Percentiles rank a stretch among this genome's conserved stretches.
These are phyloP conservation scores for Bucorvus abyssinicus DNA, from an alignment of 2,797 vertebrate genomes.

Conservation along the genomic window DNA sequence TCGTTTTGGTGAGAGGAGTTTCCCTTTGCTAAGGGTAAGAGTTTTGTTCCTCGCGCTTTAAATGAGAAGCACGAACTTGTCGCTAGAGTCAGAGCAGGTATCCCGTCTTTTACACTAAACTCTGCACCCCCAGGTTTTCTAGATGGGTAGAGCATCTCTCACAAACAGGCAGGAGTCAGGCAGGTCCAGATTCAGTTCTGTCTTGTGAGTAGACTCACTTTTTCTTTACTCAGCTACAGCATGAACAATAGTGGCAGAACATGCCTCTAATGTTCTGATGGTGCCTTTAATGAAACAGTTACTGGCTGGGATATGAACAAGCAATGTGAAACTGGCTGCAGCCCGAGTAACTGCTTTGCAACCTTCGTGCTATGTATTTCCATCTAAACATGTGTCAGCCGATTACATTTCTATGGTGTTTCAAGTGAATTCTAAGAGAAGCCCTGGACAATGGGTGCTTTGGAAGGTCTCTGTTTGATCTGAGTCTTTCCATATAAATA, in stretches of 20 bases:
- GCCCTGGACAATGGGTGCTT: neutral
- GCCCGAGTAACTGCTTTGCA: conserved; percentile 3
- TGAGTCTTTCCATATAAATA: conserved; percentile 41
- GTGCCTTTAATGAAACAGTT: conserved; percentile 19
- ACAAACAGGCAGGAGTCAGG: neutral
- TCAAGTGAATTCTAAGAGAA: conserved; percentile 7
- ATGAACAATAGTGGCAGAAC: neutral
- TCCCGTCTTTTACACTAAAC: neutral
- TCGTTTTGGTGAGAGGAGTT: neutral
- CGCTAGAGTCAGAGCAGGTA: neutral
- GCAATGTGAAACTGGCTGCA: neutral
- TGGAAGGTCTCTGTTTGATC: conserved; percentile 34
- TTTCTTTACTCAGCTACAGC: neutral
- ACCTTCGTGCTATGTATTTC: conserved; percentile 33
- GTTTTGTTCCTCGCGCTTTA: neutral
- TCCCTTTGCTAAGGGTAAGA: neutral
- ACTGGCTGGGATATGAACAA: neutral
- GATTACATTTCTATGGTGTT: conserved; percentile 42
- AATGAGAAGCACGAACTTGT: neutral
- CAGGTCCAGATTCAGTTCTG: neutral
- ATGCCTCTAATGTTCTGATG: neutral
- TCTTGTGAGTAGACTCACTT: neutral
- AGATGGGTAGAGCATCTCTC: neutral
- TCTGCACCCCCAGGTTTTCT: neutral
- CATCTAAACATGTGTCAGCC: conserved; percentile 8